Evolutionary conservation across 2,113 vertebrate species (phyloP).

Genomic region (Aptenodytes forsteri): DNA sequence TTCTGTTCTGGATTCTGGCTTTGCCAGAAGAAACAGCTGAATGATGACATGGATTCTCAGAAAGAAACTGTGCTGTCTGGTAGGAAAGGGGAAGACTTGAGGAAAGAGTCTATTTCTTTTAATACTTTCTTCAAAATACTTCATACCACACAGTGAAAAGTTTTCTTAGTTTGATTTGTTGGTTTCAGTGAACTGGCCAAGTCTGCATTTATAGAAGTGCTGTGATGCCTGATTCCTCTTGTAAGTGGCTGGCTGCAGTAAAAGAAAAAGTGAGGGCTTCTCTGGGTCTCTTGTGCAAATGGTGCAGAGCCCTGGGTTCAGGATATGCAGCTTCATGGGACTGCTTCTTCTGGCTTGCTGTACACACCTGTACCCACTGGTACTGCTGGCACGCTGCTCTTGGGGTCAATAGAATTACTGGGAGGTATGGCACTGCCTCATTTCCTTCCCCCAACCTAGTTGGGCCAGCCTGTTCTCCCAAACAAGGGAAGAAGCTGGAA

Average conservation of each 20-base stretch:
- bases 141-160: neutral
- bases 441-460: neutral
- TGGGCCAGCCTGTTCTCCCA: neutral
- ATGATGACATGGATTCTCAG: constrained; percentile 45
- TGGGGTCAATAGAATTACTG: neutral
- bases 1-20: constrained; percentile 73
- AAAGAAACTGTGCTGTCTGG: constrained; percentile 16
- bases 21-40: constrained; percentile 76
- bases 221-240: neutral
- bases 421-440: neutral
- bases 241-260: neutral
- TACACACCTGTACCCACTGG: neutral
- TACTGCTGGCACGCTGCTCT: neutral
- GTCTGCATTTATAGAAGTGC: neutral
- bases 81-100: neutral
- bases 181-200: neutral
- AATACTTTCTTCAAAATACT: neutral
- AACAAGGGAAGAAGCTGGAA: neutral
- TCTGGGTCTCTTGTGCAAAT: neutral
- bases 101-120: neutral
- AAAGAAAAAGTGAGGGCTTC: neutral
- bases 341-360: neutral
- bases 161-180: neutral
- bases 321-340: neutral
- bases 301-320: neutral